Conservation (phyloP, 2,113 vertebrate species). For the Chrysemys picta region DNA sequence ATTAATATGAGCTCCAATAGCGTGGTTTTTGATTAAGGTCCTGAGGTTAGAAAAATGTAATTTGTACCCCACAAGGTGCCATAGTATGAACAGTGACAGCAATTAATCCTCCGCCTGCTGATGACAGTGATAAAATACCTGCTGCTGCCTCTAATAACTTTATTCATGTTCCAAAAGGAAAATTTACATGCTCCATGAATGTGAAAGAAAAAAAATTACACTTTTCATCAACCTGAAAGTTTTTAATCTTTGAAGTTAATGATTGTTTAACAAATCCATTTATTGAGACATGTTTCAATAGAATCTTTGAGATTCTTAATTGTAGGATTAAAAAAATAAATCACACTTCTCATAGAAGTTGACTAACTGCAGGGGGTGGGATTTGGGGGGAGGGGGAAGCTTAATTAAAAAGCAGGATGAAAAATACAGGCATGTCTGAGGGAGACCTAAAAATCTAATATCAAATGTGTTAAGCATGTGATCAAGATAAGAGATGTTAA, state of each 20-base stretch:
- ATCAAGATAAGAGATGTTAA: neutral
- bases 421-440: neutral
- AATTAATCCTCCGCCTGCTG: conserved; percentile 86
- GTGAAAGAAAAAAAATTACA: neutral
- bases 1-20: conserved; percentile 78
- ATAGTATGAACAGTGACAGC: conserved; percentile 75
- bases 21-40: conserved; percentile 88
- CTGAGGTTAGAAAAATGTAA: conserved; percentile 88
- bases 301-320: neutral
- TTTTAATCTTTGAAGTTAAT: conserved; percentile 29
- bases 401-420: neutral
- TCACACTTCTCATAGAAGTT: neutral
- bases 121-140: conserved; percentile 87
- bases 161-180: conserved; percentile 82
- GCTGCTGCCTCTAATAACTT: conserved; percentile 79
- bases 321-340: neutral
- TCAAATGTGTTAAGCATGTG: neutral
- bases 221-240: conserved; percentile 61
- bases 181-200: conserved; percentile 59
- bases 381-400: neutral
- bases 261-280: neutral
- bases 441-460: neutral
- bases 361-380: neutral
- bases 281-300: conserved; percentile 10
- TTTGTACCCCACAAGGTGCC: conserved; percentile 83